A percentile compares a stretch with the other conserved stretches of the same genome.
These are phyloP conservation scores for Octodon degus DNA, from an alignment of 2,113 vertebrate species.

Conservation along the genomic window DNA sequence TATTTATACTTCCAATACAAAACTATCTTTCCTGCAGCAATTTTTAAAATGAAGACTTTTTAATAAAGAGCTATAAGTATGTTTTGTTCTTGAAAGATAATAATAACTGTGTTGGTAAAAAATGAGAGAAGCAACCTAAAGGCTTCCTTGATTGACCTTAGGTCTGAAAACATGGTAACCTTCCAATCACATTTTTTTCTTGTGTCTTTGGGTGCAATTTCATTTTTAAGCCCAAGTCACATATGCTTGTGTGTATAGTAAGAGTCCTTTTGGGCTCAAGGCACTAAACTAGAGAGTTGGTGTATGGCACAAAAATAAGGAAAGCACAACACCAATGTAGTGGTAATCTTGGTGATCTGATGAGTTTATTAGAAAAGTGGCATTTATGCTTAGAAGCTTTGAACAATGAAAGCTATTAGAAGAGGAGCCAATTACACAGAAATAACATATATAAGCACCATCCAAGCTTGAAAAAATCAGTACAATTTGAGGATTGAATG, in stretches of 20 bases:
- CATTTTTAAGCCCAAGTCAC: constrained; percentile 5
- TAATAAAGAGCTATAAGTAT: not conserved
- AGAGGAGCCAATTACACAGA: not conserved
- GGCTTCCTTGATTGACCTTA: constrained; percentile 39
- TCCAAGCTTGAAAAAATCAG: not conserved
- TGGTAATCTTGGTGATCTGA: not conserved
- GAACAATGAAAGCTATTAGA: not conserved
- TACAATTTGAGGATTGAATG: not conserved
- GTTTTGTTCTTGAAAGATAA: constrained; percentile 39
- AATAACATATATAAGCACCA: not conserved
- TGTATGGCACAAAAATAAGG: constrained; percentile 2
- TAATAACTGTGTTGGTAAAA: constrained; percentile 31
- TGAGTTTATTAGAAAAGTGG: constrained; percentile 51
- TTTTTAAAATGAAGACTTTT: constrained; percentile 36
- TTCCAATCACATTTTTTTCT: not conserved
- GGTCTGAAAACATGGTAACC: not conserved
- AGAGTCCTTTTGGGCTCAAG: not conserved
- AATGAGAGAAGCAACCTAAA: constrained; percentile 21
- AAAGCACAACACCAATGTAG: not conserved
- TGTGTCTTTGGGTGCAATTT: not conserved
- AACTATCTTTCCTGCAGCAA: constrained; percentile 26
- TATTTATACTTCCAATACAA: constrained; percentile 34
- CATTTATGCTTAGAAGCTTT: constrained; percentile 16
- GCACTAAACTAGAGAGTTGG: not conserved
- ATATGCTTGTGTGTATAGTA: constrained; percentile 25